Conservation (phyloP, 1,140 invertebrate genomes). For the Leptinotarsa lineolata region DNA sequence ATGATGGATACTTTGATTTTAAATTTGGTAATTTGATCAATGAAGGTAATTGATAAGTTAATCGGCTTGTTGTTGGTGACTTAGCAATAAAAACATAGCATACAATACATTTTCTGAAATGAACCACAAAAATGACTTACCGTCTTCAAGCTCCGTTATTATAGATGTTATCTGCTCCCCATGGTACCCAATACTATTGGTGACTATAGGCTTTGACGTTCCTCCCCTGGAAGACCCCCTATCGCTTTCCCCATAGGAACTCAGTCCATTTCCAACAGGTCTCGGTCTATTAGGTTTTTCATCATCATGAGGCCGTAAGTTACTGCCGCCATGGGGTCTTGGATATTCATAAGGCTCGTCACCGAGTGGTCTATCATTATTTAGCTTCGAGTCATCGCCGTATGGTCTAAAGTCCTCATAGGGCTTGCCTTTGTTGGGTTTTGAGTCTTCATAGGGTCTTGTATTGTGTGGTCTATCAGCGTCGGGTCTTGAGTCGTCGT, state of each 20-base stretch:
- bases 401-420: conserved; percentile 7
- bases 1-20: too few relatives aligned
- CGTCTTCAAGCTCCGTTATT: conserved; percentile 49
- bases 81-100: background rate
- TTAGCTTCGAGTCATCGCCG: background rate
- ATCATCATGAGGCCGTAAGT: background rate
- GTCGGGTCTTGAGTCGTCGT: conserved; percentile 7
- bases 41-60: too few relatives aligned
- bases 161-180: conserved; percentile 52
- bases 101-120: background rate
- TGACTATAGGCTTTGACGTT: conserved; percentile 38
- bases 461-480: background rate
- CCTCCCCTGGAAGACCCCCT: background rate
- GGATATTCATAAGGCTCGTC: background rate
- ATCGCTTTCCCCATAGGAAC: background rate
- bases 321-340: background rate
- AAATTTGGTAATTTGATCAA: too few relatives aligned
- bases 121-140: conserved; percentile 38
- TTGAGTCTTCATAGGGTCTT: conserved; percentile 8
- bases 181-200: conserved; percentile 41
- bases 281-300: conserved; percentile 23
- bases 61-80: too few relatives aligned
- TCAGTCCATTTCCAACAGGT: conserved; percentile 8
- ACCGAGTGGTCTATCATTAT: background rate
- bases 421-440: conserved; percentile 17